Conservation (phyloP, 2,113 vertebrate species). For the Neodontobutis hainanensis region DNA sequence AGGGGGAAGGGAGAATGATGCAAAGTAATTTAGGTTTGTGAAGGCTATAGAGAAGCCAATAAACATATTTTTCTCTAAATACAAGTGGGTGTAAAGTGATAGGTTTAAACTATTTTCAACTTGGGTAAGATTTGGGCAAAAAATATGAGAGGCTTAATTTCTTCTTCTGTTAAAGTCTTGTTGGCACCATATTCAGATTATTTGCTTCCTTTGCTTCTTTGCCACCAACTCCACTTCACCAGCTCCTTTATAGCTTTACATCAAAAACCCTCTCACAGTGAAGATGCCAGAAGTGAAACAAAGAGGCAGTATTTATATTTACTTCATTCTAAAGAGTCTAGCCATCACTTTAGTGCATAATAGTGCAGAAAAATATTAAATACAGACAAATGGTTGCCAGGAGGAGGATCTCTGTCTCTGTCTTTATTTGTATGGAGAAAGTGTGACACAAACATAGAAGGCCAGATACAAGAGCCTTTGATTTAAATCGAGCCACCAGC, state of each 20-base stretch:
- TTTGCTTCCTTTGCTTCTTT: conserved; percentile 21
- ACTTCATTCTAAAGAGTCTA: too few species aligned
- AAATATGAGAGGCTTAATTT: too few species aligned
- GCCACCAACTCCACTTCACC: conserved; percentile 14
- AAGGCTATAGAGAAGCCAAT: background rate
- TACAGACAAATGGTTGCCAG: too few species aligned
- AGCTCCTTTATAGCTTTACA: conserved; percentile 35
- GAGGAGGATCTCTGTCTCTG: background rate
- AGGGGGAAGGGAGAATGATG: conserved; percentile 14
- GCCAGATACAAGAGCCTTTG: conserved; percentile 35
- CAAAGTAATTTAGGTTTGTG: conserved; percentile 15
- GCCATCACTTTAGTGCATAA: too few species aligned
- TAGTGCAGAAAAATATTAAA: too few species aligned
- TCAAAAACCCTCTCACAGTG: conserved; percentile 25
- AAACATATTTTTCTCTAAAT: background rate
- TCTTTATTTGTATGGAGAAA: conserved; percentile 3
- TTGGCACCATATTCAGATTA: conserved; percentile 30
- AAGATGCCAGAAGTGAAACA: conserved; percentile 29
- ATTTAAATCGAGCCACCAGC: conserved; percentile 20
- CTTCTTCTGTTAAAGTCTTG: background rate
- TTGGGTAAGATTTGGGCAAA: too few species aligned
- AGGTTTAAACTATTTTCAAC: too few species aligned
- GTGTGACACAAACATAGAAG: conserved; percentile 26
- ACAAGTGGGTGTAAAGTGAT: too few species aligned
- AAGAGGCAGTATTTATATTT: conserved; percentile 22